phyloP scores from a whole-genome alignment of 2,113 vertebrate genomes.

The Brevimyrus niger region DNA sequence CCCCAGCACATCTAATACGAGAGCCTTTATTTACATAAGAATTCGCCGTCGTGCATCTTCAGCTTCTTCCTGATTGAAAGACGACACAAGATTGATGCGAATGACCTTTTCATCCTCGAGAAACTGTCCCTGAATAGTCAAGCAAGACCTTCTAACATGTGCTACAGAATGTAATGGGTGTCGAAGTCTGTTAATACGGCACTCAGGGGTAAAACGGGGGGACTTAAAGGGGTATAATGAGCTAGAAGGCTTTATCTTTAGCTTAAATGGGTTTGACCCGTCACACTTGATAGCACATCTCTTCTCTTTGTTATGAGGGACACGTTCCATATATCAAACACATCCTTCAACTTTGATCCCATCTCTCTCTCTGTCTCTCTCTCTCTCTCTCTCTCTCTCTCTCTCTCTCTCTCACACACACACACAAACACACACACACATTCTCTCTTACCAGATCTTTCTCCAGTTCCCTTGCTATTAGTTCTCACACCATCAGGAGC shows the following conservation, averaged over 20 bases:
- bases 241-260: constrained; percentile 19
- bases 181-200: constrained; percentile 22
- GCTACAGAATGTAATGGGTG: background rate
- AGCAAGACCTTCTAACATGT: background rate
- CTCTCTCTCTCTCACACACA: too few species aligned
- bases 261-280: constrained; percentile 27
- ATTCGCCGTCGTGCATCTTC: constrained; percentile 53
- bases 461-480: background rate
- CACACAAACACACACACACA: background rate
- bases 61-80: constrained; percentile 80
- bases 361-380: background rate
- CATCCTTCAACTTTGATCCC: constrained; percentile 33
- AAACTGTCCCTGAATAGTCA: background rate
- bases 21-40: background rate
- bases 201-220: constrained; percentile 8
- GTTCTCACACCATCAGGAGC: background rate
- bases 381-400: background rate
- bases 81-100: constrained; percentile 36
- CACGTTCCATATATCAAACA: constrained; percentile 31
- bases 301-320: constrained; percentile 23
- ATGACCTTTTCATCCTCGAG: constrained; percentile 8
- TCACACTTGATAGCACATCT: constrained; percentile 22
- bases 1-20: background rate
- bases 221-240: background rate
- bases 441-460: background rate